A percentile compares a stretch with the other conserved stretches of the same genome.
phyloP scores from a whole-genome alignment of 2,888 invertebrate species.

The Patella caerulea region DNA sequence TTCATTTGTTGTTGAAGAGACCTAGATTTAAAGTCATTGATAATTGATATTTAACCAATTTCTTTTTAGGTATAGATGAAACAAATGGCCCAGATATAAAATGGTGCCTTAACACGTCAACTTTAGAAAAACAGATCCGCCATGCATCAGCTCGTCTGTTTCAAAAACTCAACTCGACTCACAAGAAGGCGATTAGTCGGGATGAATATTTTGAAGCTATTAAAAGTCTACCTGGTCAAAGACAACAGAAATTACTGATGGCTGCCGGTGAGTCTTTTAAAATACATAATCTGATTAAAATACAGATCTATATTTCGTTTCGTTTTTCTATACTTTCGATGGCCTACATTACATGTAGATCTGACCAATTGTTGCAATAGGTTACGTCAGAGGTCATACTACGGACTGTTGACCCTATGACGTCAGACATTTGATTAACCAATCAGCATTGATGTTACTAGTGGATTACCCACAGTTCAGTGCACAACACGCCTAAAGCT shows the following conservation, averaged over 20 bases:
- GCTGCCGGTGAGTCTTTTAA: slow-evolving; percentile 56
- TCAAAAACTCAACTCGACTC: slow-evolving; percentile 78
- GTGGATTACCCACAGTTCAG: no score
- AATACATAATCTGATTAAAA: no score
- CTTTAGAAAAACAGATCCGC: slow-evolving; percentile 88
- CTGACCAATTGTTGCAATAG: no score
- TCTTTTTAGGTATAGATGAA: slow-evolving; percentile 78
- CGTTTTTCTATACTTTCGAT: no score
- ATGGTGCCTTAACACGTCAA: slow-evolving; percentile 86
- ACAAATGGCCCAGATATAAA: slow-evolving; percentile 82
- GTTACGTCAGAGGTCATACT: no score
- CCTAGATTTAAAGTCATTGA: no score
- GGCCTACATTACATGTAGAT: no score
- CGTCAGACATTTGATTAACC: no score
- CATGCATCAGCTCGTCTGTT: slow-evolving; percentile 90
- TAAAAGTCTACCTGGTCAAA: slow-evolving; percentile 51
- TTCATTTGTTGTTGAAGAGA: not conserved
- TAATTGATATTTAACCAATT: not conserved
- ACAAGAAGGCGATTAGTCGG: slow-evolving; percentile 76
- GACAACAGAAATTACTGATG: slow-evolving; percentile 61
- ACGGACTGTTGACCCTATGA: no score
- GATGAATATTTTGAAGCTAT: slow-evolving; percentile 76
- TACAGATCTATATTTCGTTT: no score
- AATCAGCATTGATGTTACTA: no score
- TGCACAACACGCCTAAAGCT: no score